Evolutionary conservation across 2,113 vertebrate species (phyloP).

Genomic region (Cyanoliseus patagonus): DNA sequence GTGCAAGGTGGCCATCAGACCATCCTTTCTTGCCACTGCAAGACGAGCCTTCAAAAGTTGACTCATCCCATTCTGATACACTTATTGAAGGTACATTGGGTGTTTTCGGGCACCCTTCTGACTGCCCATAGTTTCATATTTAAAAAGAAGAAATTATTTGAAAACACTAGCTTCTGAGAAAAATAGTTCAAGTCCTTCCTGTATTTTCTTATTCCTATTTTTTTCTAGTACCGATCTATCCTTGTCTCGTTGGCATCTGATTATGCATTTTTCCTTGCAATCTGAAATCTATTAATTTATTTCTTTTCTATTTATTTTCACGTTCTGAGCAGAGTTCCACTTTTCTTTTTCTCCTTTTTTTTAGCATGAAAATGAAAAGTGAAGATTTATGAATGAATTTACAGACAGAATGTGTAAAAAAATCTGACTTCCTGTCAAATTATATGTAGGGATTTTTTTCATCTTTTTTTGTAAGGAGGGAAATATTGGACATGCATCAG

Average conservation of each 20-base stretch:
- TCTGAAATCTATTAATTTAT: neutral
- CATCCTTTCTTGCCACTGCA: neutral
- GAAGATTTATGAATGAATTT: neutral
- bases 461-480: neutral
- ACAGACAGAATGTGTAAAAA: neutral
- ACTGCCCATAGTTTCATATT: neutral
- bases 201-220: neutral
- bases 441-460: fast-evolving
- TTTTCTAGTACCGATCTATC: neutral
- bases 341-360: neutral
- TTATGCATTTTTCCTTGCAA: neutral
- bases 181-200: neutral
- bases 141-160: neutral
- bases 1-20: neutral
- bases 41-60: neutral
- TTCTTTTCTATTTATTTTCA: neutral
- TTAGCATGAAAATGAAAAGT: neutral
- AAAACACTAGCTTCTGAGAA: neutral
- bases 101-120: neutral
- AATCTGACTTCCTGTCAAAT: neutral
- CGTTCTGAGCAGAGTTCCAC: neutral
- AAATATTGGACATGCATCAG: neutral
- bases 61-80: neutral
- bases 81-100: neutral
- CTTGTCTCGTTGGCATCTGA: neutral